phyloP scores from a whole-genome alignment of 2,113 vertebrate genomes.

The Polypterus senegalus region DNA sequence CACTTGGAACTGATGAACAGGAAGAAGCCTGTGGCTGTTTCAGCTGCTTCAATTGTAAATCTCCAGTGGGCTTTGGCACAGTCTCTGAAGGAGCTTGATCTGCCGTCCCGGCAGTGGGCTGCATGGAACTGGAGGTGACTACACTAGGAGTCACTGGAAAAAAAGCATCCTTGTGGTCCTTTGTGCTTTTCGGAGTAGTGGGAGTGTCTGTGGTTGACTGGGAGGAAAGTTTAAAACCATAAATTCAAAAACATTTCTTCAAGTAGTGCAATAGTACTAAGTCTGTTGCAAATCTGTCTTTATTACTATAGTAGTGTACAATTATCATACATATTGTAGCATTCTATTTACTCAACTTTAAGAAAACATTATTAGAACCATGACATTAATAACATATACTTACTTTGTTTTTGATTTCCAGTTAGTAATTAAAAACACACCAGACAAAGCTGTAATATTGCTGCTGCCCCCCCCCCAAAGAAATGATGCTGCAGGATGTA shows the following conservation, averaged over 20 bases:
- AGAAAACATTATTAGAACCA: too few species aligned
- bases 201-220: slow-evolving; percentile 69
- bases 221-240: slow-evolving; percentile 14
- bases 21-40: slow-evolving; percentile 30
- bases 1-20: slow-evolving; percentile 29
- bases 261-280: too few species aligned
- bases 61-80: slow-evolving; percentile 53
- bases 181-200: slow-evolving; percentile 75
- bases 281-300: too few species aligned
- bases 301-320: too few species aligned
- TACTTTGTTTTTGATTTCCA: too few species aligned
- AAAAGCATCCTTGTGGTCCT: slow-evolving; percentile 77
- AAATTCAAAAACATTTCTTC: not conserved
- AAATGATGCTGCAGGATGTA: too few species aligned
- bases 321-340: too few species aligned
- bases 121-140: slow-evolving; percentile 35
- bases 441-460: too few species aligned
- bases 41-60: slow-evolving; percentile 29
- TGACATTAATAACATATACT: too few species aligned
- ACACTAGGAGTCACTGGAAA: slow-evolving; percentile 56
- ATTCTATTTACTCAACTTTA: too few species aligned
- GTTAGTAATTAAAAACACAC: too few species aligned
- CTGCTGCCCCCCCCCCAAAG: too few species aligned
- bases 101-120: slow-evolving; percentile 26
- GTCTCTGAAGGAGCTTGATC: slow-evolving; percentile 40